Evolutionary conservation across 2,113 vertebrate genomes (phyloP), one percentile per base, ranked within the genome.

Genomic region (Dipodomys stephensi): DNA sequence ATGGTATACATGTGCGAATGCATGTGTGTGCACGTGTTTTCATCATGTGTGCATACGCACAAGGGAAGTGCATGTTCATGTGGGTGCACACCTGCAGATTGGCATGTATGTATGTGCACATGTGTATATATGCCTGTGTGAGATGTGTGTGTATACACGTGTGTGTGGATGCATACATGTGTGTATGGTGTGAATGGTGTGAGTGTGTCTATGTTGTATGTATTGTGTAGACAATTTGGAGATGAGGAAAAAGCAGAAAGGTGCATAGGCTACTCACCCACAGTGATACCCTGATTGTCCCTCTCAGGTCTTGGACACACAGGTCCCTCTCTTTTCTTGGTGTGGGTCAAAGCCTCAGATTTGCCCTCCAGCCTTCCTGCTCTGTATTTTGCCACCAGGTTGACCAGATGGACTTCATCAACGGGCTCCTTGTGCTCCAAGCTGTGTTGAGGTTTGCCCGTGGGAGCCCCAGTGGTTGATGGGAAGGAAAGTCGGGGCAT

Each of bases 401-500:
- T 64, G 69, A 57, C 32, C 23, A 22, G n/a, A 30, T 20, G 22
- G 78, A 28, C 7, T 18, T n/a, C 7, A 28, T 62, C 28, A 16
- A 0, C 1, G 30, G 30, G 86, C 10, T 71, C 49, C 49, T 12
- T 15, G 27, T 1, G 12, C 18, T 62, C 23, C 18, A 20, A 32
- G 28, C 65, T 65, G 32, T 39, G 27, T 82, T 62, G 60, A 76
- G 30, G 9, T 77, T 46, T 39, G 19, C 20, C 77, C 57, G 19
- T 1, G 18, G 39, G n/a, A 80, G 53, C 28, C 5, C 22, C 19
- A 0, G 49, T 30, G 32, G n/a, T 28, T 7, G 10, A 22, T 6
- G 39, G 86, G 44, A 68, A 22, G 39, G 60, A 71, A 64, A 4
- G 13, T 35, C 28, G 39, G 78, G 27, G 44, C 12, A 0, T 60